Conservation (phyloP, 2,888 invertebrate species). For the Drosophila planitibia region DNA sequence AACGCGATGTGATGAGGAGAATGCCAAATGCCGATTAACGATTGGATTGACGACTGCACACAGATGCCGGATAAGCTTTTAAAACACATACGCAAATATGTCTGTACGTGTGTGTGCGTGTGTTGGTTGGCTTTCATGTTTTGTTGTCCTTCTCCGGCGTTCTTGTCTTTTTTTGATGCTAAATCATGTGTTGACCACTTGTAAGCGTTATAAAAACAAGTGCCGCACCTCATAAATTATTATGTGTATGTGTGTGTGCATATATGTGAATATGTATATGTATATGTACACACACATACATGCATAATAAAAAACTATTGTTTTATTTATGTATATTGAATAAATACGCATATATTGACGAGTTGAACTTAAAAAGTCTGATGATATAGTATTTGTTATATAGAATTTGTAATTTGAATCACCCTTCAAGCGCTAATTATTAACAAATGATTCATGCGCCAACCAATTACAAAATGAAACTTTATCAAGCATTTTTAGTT, state of each 20-base stretch:
- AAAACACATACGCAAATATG: constrained; percentile 1
- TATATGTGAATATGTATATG: background rate
- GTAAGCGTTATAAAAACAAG: constrained; percentile 39
- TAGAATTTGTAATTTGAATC: background rate
- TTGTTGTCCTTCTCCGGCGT: constrained; percentile 16
- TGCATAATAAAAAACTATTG: background rate
- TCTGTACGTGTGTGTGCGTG: background rate
- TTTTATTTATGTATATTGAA: background rate
- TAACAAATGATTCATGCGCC: constrained; percentile 7
- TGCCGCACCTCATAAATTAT: constrained; percentile 46
- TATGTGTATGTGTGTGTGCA: background rate
- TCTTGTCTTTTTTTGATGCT: constrained; percentile 19
- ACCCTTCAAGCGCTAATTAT: background rate
- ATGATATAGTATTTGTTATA: background rate
- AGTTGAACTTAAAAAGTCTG: background rate
- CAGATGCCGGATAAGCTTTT: constrained; percentile 51
- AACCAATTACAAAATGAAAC: constrained; percentile 2
- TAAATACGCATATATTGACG: background rate
- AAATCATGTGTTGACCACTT: constrained; percentile 49
- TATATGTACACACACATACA: background rate
- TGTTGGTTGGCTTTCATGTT: constrained; percentile 4
- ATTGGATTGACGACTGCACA: constrained; percentile 41
- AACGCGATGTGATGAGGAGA: constrained; percentile 40
- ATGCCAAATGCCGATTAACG: constrained; percentile 56
- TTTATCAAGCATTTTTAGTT: background rate